phyloP scores from a whole-genome alignment of 2,888 invertebrate genomes.

The Sesia bembeciformis region DNA sequence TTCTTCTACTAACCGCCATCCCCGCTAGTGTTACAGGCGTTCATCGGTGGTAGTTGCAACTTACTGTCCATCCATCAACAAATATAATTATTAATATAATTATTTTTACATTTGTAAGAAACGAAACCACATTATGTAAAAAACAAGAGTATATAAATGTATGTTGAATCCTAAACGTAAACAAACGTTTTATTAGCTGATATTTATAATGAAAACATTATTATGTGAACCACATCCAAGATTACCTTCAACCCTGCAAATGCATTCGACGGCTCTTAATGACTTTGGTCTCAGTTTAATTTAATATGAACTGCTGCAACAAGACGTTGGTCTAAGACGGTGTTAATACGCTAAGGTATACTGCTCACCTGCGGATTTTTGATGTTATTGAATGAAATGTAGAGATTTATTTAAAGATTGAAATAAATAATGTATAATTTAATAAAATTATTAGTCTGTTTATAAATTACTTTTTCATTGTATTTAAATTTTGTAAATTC shows the following conservation, averaged over 20 bases:
- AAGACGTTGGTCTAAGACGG: slow-evolving; percentile 55
- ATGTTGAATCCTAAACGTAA: neutral
- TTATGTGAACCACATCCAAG: slow-evolving; percentile 48
- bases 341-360: slow-evolving; percentile 33
- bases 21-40: too few relatives aligned
- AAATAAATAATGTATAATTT: neutral
- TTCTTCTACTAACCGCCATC: too few relatives aligned
- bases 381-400: neutral
- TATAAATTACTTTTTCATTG: neutral
- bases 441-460: slow-evolving; percentile 3
- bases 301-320: slow-evolving; percentile 57
- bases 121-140: too few relatives aligned
- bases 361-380: slow-evolving; percentile 16
- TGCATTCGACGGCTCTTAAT: slow-evolving; percentile 65
- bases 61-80: too few relatives aligned
- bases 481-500: slow-evolving; percentile 4
- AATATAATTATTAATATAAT: too few relatives aligned
- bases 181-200: neutral
- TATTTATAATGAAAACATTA: slow-evolving; percentile 10
- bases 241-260: slow-evolving; percentile 44
- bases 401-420: too few relatives aligned
- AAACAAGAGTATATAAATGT: too few relatives aligned
- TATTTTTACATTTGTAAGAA: too few relatives aligned
- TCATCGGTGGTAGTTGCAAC: too few relatives aligned
- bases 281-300: slow-evolving; percentile 63